Evolutionary conservation across 2,888 invertebrate genomes (phyloP).

Genomic region (Calliopum simillimum): DNA sequence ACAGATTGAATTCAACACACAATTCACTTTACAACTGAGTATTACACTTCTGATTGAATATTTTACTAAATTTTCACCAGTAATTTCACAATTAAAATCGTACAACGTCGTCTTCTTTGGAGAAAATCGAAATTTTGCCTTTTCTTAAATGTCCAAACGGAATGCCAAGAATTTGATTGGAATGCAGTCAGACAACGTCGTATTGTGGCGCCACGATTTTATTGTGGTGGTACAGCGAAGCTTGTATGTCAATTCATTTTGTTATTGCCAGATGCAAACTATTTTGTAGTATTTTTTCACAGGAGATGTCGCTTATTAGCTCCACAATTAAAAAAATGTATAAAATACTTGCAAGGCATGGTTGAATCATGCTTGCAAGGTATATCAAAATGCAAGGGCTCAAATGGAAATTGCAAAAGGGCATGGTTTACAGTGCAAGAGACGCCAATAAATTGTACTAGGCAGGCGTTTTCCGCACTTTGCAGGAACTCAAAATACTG

Average conservation of each 20-base stretch:
- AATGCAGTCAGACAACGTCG: slow-evolving; percentile 39
- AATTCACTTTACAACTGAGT: too few species aligned
- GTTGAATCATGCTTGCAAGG: too few species aligned
- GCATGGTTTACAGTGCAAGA: too few species aligned
- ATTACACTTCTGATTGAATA: too few species aligned
- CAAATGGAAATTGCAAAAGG: too few species aligned
- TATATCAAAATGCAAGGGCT: too few species aligned
- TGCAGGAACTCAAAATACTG: too few species aligned
- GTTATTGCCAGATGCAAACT: not conserved
- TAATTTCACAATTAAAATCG: slow-evolving; percentile 34
- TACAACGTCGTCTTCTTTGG: slow-evolving; percentile 11
- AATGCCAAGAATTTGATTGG: slow-evolving; percentile 46
- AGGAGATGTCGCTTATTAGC: not conserved
- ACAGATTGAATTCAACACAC: too few species aligned
- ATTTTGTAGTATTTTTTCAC: not conserved
- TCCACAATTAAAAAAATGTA: too few species aligned
- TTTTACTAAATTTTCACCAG: not conserved
- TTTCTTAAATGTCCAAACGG: slow-evolving; percentile 40
- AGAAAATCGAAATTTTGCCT: slow-evolving; percentile 36
- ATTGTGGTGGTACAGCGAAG: not conserved
- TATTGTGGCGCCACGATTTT: not conserved
- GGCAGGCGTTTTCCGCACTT: too few species aligned
- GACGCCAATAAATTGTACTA: too few species aligned
- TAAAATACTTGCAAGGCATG: too few species aligned
- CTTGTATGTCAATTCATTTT: slow-evolving; percentile 2